Percentiles rank a stretch among this genome's conserved stretches.
Conservation (phyloP, 2,888 invertebrate genomes). For the Acheta domesticus region DNA sequence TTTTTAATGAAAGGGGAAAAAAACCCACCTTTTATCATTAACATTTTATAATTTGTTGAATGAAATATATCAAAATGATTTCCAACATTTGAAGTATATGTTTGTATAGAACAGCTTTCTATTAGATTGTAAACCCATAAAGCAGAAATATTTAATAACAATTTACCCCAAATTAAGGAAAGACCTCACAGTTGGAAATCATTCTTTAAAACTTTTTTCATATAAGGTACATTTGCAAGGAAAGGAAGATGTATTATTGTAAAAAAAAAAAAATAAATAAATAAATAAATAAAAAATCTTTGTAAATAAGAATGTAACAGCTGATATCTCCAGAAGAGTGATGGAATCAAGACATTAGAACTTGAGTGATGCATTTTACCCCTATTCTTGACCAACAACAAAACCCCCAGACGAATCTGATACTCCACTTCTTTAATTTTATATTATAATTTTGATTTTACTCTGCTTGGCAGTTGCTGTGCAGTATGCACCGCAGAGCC, state of each 20-base stretch:
- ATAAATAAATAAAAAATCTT: too few species aligned
- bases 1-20: too few species aligned
- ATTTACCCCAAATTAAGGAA: conserved; percentile 23
- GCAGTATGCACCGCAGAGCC: conserved; percentile 26
- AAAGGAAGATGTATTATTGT: neutral
- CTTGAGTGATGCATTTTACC: too few species aligned
- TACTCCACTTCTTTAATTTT: conserved; percentile 31
- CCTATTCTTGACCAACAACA: too few species aligned
- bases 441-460: conserved; percentile 28
- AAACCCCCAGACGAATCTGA: conserved; percentile 18
- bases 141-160: neutral
- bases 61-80: conserved; percentile 21
- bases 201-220: conserved; percentile 4
- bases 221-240: too few species aligned
- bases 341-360: too few species aligned
- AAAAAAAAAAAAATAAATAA: neutral
- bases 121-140: neutral
- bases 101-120: neutral
- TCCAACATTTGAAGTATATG: conserved; percentile 30
- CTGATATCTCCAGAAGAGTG: conserved; percentile 21
- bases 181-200: conserved; percentile 20
- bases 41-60: too few species aligned
- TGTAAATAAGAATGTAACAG: conserved; percentile 18
- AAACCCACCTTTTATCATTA: too few species aligned
- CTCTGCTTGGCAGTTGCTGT: conserved; percentile 28